Conservation (phyloP, 2,888 invertebrate species). For the Pristionchus arcanus region DNA sequence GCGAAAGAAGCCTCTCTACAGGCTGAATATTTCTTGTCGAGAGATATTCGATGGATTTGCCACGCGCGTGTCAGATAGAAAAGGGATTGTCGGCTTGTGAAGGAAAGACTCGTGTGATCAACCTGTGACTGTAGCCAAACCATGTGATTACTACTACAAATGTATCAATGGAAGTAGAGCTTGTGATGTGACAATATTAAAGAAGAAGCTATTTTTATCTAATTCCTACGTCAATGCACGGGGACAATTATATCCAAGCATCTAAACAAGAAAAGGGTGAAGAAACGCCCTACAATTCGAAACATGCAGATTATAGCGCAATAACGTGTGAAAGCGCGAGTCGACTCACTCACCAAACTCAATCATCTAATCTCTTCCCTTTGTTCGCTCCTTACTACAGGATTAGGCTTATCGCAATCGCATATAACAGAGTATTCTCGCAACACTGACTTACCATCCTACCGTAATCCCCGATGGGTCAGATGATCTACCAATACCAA, state of each 20-base stretch:
- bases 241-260: background rate
- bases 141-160: background rate
- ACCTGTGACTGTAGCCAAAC: background rate
- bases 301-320: background rate
- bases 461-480: background rate
- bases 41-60: background rate
- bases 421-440: background rate
- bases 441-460: background rate
- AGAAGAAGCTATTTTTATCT: background rate
- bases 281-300: background rate
- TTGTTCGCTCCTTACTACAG: slow-evolving; percentile 30
- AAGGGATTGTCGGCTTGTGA: background rate
- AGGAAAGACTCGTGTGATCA: background rate
- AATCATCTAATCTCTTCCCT: slow-evolving; percentile 39
- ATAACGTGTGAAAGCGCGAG: background rate
- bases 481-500: background rate
- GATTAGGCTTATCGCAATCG: slow-evolving; percentile 35
- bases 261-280: background rate
- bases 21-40: background rate
- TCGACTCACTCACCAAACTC: background rate
- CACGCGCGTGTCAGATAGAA: background rate
- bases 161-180: background rate
- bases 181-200: background rate
- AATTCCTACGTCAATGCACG: background rate
- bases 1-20: background rate